Evolutionary conservation across 2,888 invertebrate species (phyloP).

Genomic region (Miltochrista miniata): DNA sequence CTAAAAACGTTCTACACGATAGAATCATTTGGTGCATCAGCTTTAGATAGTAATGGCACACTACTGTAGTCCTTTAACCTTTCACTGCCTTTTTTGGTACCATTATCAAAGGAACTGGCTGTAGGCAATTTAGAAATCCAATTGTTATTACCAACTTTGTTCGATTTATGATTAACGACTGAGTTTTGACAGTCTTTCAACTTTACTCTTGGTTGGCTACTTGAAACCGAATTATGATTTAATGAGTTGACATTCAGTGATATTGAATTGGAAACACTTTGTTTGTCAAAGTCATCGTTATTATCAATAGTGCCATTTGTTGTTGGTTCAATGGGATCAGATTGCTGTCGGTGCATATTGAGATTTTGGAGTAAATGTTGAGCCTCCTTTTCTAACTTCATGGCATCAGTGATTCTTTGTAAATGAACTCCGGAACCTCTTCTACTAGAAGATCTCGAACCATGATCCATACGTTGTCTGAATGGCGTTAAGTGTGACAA

Average conservation of each 20-base stretch:
- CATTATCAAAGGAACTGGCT: slow-evolving; percentile 75
- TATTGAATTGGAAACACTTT: slow-evolving; percentile 67
- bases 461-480: slow-evolving; percentile 66
- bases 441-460: slow-evolving; percentile 72
- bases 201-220: slow-evolving; percentile 66
- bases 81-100: slow-evolving; percentile 63
- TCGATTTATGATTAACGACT: slow-evolving; percentile 63
- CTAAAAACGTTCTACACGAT: slow-evolving; percentile 49
- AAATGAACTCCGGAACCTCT: slow-evolving; percentile 69
- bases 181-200: slow-evolving; percentile 70
- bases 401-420: slow-evolving; percentile 54
- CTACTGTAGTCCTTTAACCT: slow-evolving; percentile 77
- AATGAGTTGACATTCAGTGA: slow-evolving; percentile 69
- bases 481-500: slow-evolving; percentile 74
- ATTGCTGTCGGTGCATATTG: slow-evolving; percentile 67
- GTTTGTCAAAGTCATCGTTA: slow-evolving; percentile 57
- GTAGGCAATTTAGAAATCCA: slow-evolving; percentile 76
- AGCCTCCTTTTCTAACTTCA: slow-evolving; percentile 66
- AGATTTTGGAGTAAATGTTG: slow-evolving; percentile 66
- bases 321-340: slow-evolving; percentile 66
- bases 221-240: slow-evolving; percentile 63
- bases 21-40: slow-evolving; percentile 74
- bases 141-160: slow-evolving; percentile 78
- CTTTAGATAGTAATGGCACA: slow-evolving; percentile 73
- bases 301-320: slow-evolving; percentile 64